Evolutionary conservation across 2,797 vertebrate genomes (phyloP), one percentile per base, ranked within the genome.

Genomic region (Hippoglossus hippoglossus): DNA sequence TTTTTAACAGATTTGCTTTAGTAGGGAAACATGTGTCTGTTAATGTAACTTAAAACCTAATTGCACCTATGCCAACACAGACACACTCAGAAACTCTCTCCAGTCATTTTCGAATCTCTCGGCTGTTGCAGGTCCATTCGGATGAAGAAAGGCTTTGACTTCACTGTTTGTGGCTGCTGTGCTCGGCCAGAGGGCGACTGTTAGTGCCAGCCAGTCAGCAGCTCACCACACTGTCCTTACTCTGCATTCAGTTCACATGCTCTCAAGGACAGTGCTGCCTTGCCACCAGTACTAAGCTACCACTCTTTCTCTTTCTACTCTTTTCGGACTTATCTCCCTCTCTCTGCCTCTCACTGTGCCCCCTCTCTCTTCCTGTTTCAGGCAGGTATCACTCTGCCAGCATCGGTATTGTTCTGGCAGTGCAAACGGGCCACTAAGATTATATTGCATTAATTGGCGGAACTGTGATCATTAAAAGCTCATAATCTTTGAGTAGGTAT

Each of bases 401-500:
- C 78, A 54, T 63, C 46, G 68, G 64, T 11, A 68, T 73, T 19
- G 28, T 57, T 62, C 60, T 81, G 73, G 63, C 71, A 69, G 56
- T 58, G 72, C 67, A 85, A 89, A 88, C 79, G 80, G 82, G 76
- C 64, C 73, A 60, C 71, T 62, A 62, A 75, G 71, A 80, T 80
- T 80, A 77, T 74, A 80, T 73, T 67, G 73, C 76, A 63, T 76
- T 89, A 87, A 92, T 84, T 89, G 85, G 75, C 63, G 55, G 61
- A 73, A 51, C 71, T 79, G 80, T 71, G 81, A 91, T 91, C 77
- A 84, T 92, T 90, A 91, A 80, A 77, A 81, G 78, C 86, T 80
- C 78, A 80, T 89, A 91, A 90, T 89, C 91, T 86, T 89, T 49
- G 70, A 89, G 80, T 82, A 84, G 81, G 82, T 71, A 78, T 90